phyloP scores from a whole-genome alignment of 2,113 vertebrate species.

The Stigmatopora nigra region DNA sequence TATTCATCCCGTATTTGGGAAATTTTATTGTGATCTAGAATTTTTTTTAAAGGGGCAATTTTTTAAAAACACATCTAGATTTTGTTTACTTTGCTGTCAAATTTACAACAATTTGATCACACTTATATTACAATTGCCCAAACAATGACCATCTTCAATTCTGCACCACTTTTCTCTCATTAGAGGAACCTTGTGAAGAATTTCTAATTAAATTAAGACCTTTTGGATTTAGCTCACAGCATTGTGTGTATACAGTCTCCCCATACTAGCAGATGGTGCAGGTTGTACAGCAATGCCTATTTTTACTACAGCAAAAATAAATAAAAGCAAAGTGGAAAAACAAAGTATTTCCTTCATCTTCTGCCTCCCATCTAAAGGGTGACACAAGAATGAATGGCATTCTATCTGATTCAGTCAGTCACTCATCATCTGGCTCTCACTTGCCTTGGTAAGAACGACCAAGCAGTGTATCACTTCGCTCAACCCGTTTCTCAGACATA shows the following conservation, averaged over 20 bases:
- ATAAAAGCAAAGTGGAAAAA: not conserved
- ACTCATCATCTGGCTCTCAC: slow-evolving; percentile 51
- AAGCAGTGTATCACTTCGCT: slow-evolving; percentile 41
- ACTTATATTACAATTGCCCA: not conserved
- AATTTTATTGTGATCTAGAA: too few species aligned
- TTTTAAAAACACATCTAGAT: too few species aligned
- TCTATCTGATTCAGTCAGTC: slow-evolving; percentile 54
- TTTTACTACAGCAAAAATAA: slow-evolving; percentile 42
- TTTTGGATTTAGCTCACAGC: not conserved
- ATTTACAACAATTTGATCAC: not conserved
- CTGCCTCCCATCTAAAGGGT: slow-evolving; percentile 26
- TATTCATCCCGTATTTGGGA: too few species aligned
- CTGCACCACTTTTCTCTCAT: not conserved
- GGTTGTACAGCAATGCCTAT: slow-evolving; percentile 42
- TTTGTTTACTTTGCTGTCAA: too few species aligned
- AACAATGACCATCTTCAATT: not conserved
- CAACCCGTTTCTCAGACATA: slow-evolving; percentile 40
- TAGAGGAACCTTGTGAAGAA: not conserved
- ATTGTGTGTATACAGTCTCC: slow-evolving; percentile 15
- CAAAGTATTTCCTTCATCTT: slow-evolving; percentile 6
- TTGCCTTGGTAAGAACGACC: slow-evolving; percentile 52
- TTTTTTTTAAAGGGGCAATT: too few species aligned
- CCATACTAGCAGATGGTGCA: slow-evolving; percentile 55
- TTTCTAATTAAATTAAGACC: not conserved
- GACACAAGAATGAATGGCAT: slow-evolving; percentile 49